Evolutionary conservation across 2,113 vertebrate genomes (phyloP), one percentile per base, ranked within the genome.

Genomic region (Reinhardtius hippoglossoides): DNA sequence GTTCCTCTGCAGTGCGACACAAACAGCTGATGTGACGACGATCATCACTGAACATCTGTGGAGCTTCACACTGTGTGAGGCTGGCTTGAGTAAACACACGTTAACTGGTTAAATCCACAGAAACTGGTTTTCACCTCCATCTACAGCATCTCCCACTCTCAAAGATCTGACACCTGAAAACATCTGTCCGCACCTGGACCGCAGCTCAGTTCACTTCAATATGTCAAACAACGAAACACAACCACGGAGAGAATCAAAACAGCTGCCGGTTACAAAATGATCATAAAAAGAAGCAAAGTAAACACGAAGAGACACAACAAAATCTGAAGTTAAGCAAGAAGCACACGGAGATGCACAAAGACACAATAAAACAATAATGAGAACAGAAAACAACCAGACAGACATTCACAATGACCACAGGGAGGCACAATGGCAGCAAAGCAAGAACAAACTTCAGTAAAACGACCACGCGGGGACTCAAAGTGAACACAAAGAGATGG

Each of bases 1-100:
- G 48, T 68, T 80, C 77, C 70, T 26, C 69, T 3, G 69, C 56
- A 20, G 35, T 3, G 56, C 18, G 56, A 50, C 60, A 66, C 14
- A 40, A 60, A 23, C 54, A 60, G 60, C 48, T 50, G 48, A 12
- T 44, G 42, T 15, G 14, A 18, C 14, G 6, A 50, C 46, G 6
- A 31, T 31, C 31, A 31, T 31, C 31, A 31, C 31, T 31, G 31
- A 31, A 31, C 6, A 6, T 31, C 31, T 7, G 5, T 31, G 5
- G 31, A 18, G 46, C 42, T 50, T 50, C 5, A 1, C 46, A 50
- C 46, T 18, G 16, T 16, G 46, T 50, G 42, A 15, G 4, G 42
- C 42, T 13, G 42, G 42, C 15, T 15, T 44, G 10, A 15, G 10
- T 15, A 3, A 44, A 44, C 42, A 15, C 42, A 44, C 42, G 10